Base-by-base conservation (phyloP, 1,140 invertebrate species). In the Drosophila kikkawai region DNA sequence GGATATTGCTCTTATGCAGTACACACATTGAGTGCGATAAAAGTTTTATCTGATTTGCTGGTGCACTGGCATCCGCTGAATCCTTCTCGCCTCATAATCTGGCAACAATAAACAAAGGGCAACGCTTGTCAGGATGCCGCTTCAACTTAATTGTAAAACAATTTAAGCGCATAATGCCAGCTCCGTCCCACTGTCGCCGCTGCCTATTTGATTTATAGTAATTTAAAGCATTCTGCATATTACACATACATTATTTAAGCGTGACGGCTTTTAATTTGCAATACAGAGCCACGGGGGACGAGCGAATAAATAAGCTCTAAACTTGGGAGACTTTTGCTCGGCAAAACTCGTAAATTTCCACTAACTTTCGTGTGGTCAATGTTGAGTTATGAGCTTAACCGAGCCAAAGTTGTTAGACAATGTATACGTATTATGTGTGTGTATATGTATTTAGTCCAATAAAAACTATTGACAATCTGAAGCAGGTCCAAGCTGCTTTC, bases 41-140 rank as follows among this genome's bases (percentile, higher is more conserved):
- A 85, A 85, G 64, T 85, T 84, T 78, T 85, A 84, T 85, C 82
- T 60, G 50, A 42, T 64, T 47, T 68, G 63, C 50, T 42, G 65
- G 67, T 66, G 44, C 65, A 36, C 69, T 75, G 57, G 48, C 71
- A 63, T 47, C 71, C 71, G 45, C 67, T 42, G 67, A 42, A 73
- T 73, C 70, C 70, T 66, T 58, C 76, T 66, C 81, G 64, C 66
- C 71, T 85, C 59, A 75, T 85, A 84, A 84, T 84, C 82, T 84
- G 82, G 26, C 74, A 80, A 81, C 82, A 85, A 84, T 80, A 84
- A 84, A 84, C 81, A 84, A 84, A 84, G 71, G 81, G 63, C 50
- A 74, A 19, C 22, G 50, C 63, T 77, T 63, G 39, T 50, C 67
- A 42, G 71, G 32, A 17, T 47, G 66, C 55, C 11, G 12, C 32